Base-by-base conservation (phyloP, 2,888 invertebrate species). In the Abrostola tripartita region DNA sequence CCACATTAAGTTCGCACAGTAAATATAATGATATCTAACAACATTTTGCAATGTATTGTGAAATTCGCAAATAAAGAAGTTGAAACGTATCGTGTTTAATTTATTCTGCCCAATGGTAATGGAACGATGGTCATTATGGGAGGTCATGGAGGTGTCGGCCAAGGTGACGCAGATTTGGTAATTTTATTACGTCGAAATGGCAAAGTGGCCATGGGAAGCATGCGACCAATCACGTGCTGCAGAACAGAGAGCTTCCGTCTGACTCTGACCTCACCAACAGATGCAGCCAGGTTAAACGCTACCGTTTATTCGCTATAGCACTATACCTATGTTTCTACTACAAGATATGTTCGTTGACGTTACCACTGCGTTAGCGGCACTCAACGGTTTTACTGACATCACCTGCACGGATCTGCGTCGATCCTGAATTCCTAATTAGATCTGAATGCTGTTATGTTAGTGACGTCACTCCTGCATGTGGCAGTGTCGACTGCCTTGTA, bases 51-150 rank as follows among this genome's bases (percentile, higher is more conserved):
- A 52, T 67, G 37, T 57, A 62, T 65, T 74, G 65, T 71, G 49
- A 66, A 67, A 42, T 66, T 65, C 11, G 40, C 35, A 6, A 78
- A 80, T 79, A 80, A 79, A 78, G 66, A 58, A 44, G 11, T 75
- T 72, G 14, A 56, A 69, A 66, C 12, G 44, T 61, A 66, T 38
- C 8, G 63, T 50, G 65, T 78, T 80, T 78, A 61, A 79, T 75
- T 80, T 72, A 76, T 73, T 60, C 65, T 61, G 59, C 52, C 73
- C 71, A 64, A 75, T 67, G 52, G 38, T 72, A 61, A 63, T 66
- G 37, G 50, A 50, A 63, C 52, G 24, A 64, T 71, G 58, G 64
- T 74, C 65, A 68, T 74, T 37, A 36, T 53, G 62, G 53, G 66
- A 74, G 74, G 78, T 79, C 78, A 65, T 41, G 55, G 36, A 56